These are phyloP conservation scores for Xylota segnis DNA, from an alignment of 2,888 invertebrate genomes.

Conservation along the genomic window DNA sequence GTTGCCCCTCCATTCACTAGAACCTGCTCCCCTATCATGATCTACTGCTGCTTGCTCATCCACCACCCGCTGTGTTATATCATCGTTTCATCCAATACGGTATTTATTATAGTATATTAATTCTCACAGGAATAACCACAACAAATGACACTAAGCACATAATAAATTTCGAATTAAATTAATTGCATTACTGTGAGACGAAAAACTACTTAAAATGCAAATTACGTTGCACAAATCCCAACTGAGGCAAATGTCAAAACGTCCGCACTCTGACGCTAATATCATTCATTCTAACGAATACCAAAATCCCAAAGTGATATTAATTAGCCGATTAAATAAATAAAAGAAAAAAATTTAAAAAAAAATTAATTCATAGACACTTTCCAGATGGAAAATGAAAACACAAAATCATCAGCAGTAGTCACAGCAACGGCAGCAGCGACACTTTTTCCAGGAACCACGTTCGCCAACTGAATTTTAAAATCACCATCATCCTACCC, in stretches of 20 bases:
- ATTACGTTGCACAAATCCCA: conserved; percentile 57
- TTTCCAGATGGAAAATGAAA: conserved; percentile 56
- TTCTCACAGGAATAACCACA: conserved; percentile 9
- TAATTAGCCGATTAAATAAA: conserved; percentile 67
- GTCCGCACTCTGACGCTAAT: conserved; percentile 57
- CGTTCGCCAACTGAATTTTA: conserved; percentile 73
- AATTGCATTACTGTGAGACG: conserved; percentile 18
- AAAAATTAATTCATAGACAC: conserved; percentile 54
- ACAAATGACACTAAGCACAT: conserved; percentile 47
- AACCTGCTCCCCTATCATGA: background rate
- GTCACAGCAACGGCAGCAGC: conserved; percentile 53
- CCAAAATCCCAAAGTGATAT: conserved; percentile 61
- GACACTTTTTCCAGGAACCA: conserved; percentile 74
- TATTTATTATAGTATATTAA: conserved; percentile 10
- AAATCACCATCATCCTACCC: conserved; percentile 65
- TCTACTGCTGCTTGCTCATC: background rate
- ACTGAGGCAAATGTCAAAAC: conserved; percentile 61
- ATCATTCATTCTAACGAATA: conserved; percentile 65
- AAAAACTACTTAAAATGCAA: conserved; percentile 58
- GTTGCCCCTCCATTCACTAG: background rate
- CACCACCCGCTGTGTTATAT: background rate
- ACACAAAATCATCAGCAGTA: conserved; percentile 54
- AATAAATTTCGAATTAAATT: conserved; percentile 51
- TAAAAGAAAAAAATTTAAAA: conserved; percentile 30
- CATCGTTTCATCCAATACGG: background rate